phyloP scores from a whole-genome alignment of 37 sponge, comb jelly and placozoan species.

The Halichondria panicea region DNA sequence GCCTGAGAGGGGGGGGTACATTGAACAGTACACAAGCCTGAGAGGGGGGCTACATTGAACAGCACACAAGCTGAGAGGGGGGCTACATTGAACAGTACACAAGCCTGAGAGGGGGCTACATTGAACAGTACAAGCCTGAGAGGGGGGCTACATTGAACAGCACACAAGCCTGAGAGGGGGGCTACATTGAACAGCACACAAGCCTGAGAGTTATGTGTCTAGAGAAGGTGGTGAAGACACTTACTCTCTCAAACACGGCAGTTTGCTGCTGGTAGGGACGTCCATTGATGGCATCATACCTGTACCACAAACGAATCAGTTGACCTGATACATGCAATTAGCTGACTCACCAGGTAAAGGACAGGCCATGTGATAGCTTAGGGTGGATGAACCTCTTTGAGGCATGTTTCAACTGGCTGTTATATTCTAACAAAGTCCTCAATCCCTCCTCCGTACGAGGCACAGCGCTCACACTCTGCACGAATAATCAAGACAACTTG shows the following conservation, averaged over 20 bases:
- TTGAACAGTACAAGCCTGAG: too few relatives aligned
- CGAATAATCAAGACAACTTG: background rate
- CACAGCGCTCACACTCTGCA: conserved; percentile 4
- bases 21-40: conserved; percentile 12
- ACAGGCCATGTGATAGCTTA: conserved; percentile 11
- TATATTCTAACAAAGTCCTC: conserved; percentile 31
- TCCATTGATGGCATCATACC: conserved; percentile 75
- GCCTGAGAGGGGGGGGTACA: background rate
- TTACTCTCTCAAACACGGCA: conserved; percentile 56
- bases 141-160: conserved; percentile 63
- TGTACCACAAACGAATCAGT: background rate
- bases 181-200: conserved; percentile 57
- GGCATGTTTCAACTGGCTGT: conserved; percentile 44
- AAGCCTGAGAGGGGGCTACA: too few relatives aligned
- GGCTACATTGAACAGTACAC: too few relatives aligned
- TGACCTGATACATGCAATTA: background rate
- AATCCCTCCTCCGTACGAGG: conserved; percentile 37
- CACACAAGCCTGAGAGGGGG: too few relatives aligned
- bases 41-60: background rate
- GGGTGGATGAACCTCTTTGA: conserved; percentile 48
- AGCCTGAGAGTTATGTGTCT: conserved; percentile 1
- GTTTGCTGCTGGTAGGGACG: conserved; percentile 57
- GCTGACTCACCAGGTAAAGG: conserved; percentile 32
- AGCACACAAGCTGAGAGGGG: too few relatives aligned
- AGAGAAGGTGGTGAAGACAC: background rate